Conservation (phyloP, 1,140 invertebrate species). For the Leptonema lineaticorne region DNA sequence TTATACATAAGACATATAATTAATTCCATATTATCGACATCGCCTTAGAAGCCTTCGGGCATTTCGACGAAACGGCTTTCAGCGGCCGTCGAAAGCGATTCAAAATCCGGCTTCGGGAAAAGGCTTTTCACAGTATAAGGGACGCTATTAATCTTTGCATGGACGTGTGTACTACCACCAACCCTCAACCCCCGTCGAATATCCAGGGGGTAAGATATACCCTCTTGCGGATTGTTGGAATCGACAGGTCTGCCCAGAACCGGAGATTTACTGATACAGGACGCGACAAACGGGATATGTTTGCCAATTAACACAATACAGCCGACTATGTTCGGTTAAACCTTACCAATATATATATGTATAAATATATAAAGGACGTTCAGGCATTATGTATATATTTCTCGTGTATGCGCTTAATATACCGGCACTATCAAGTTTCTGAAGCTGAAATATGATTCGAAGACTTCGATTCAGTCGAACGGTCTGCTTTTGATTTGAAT, state of each 20-base stretch:
- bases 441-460: conserved; percentile 7
- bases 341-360: not conserved
- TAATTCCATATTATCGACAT: too few relatives aligned
- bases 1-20: too few relatives aligned
- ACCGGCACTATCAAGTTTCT: not conserved
- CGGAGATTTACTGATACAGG: conserved; percentile 27
- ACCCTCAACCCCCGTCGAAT: conserved; percentile 1
- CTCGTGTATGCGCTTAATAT: too few relatives aligned
- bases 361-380: too few relatives aligned
- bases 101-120: too few relatives aligned
- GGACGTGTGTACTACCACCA: not conserved
- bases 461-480: conserved; percentile 3
- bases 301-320: conserved; percentile 26
- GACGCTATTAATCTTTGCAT: conserved; percentile 24
- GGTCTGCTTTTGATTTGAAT: not conserved
- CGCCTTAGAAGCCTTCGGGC: too few relatives aligned
- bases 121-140: not conserved
- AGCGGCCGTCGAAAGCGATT: too few relatives aligned
- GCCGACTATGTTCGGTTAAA: not conserved
- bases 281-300: conserved; percentile 23
- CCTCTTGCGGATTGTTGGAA: conserved; percentile 28
- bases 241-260: conserved; percentile 16
- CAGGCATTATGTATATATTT: too few relatives aligned
- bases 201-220: not conserved
- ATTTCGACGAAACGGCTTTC: too few relatives aligned